These are phyloP conservation scores for Cacoxenus indagator DNA, from an alignment of 2,888 invertebrate genomes.

Conservation along the genomic window DNA sequence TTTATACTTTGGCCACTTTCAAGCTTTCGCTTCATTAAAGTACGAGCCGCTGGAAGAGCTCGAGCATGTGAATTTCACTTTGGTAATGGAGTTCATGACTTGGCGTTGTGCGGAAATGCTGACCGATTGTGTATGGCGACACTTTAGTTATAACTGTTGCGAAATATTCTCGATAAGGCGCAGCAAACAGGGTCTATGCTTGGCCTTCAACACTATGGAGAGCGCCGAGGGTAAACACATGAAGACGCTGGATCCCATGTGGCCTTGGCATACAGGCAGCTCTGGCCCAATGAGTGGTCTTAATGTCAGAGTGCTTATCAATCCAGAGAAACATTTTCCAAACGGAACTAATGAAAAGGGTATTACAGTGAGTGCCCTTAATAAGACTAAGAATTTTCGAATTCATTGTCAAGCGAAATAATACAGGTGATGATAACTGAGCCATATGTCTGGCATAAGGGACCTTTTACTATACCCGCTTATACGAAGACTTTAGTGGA, in stretches of 20 bases:
- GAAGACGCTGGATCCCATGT: constrained; percentile 48
- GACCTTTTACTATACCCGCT: constrained; percentile 52
- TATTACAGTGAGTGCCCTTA: constrained; percentile 42
- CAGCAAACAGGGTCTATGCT: constrained; percentile 71
- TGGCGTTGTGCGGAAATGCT: constrained; percentile 70
- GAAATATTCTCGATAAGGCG: constrained; percentile 70
- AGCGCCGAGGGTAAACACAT: constrained; percentile 51
- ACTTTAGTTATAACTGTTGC: constrained; percentile 69
- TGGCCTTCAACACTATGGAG: constrained; percentile 71
- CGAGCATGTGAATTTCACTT: constrained; percentile 62
- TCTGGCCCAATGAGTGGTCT: constrained; percentile 58
- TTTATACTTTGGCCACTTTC: constrained; percentile 62
- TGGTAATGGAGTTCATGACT: constrained; percentile 62
- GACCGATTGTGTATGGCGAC: constrained; percentile 70
- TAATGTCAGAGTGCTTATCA: constrained; percentile 48
- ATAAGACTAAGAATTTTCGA: background rate
- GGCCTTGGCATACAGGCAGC: constrained; percentile 60
- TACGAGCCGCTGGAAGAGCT: constrained; percentile 50
- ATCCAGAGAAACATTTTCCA: constrained; percentile 57
- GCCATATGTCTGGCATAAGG: constrained; percentile 60
- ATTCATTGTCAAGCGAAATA: background rate
- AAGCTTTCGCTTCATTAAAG: constrained; percentile 49
- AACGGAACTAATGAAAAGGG: constrained; percentile 51
- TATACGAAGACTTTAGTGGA: constrained; percentile 59
- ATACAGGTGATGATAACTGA: constrained; percentile 58